Evolutionary conservation across 1,140 invertebrate species (phyloP), one percentile per base, ranked within the genome.

Genomic region (Drosophila nannoptera): DNA sequence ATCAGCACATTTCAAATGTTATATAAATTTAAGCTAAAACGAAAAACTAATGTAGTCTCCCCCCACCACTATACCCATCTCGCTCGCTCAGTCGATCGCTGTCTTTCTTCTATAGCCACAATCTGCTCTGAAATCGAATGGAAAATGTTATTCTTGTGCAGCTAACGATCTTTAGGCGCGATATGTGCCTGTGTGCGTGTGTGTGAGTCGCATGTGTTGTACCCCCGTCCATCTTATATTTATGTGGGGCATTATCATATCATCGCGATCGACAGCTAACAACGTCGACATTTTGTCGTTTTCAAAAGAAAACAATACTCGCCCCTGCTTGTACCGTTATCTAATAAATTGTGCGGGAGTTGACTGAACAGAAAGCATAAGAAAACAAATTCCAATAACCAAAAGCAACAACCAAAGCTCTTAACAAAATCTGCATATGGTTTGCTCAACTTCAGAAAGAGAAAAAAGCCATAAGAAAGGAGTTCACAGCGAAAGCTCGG

Each of bases 311-410:
- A 52, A 83, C 80, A 83, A 83, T 73, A 80, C 43, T 33, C 35
- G 33, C 36, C 38, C 38, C 31, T 59, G 56, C 61, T 46, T 50
- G 62, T 67, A 65, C 64, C 65, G 81, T 83, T 83, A 83, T 83
- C 76, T 83, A 76, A 83, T 76, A 84, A 76, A 83, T 80, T 83
- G 80, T 83, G 80, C 80, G 80, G 80, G 80, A 83, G 80, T 83
- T 80, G 76, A 84, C 81, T 14, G 74, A 49, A 63, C 40, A 43
- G 36, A 58, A 45, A 62, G 35, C n/a, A 32, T 11, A 61, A 45
- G 49, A 48, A 33, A 53, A 58, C 2, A 43, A 43, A 43, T 7
- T 22, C 40, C 49, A 29, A 54, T 59, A 61, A 40, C 60, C 14
- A 35, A 59, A 72, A 64, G 40, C 31, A 42, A 60, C 45, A 22